Base-by-base conservation (phyloP, 92 coral and sea anemone genomes). In the Bergia sp. region DNA sequence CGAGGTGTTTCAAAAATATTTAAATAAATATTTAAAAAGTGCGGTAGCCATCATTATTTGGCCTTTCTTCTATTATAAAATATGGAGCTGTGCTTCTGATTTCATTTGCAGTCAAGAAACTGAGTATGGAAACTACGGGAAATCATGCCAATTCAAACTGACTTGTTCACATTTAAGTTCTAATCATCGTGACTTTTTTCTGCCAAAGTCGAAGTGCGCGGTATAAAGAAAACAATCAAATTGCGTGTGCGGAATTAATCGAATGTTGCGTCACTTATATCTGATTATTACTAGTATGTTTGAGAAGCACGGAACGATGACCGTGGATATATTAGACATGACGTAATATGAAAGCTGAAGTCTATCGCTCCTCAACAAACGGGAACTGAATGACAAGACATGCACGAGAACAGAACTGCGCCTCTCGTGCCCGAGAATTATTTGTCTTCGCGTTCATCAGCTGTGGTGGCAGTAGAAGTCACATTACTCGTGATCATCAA, bases 401-500 rank as follows among this genome's bases (percentile, higher is more conserved):
- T 76, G 85, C 16, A 80, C 67, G 80, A 50, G 37, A 90, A 86
- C 88, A 66, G 40, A 41, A 80, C 90, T 21, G 53, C 49, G 64
- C 42, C 72, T 40, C 21, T 41, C 53, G 92, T 58, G 13, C 92
- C 90, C 18, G 91, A 92, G 73, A 92, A 93, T 55, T 55, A 40
- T 29, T 86, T 95, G 6, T 74, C 47, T 44, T 86, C 94, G 18
- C 91, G 98, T 23, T 86, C 87, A 29, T n/a, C 81, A 42, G 91
- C 73, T 11, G 16, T 86, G 16, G 86, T 93, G 3, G 77, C 89
- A 42, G 44, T 87, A n/a, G 98, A 95, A 87, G 88, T 87, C 41
- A 64, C 58, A 11, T 78, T 91, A 2, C 85, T 93, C 37, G 64
- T 92, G 18, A 21, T 90, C 7, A 84, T 93, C 41, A 90, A 87